These are phyloP conservation scores for Anoplolepis gracilipes DNA, from an alignment of 1,140 invertebrate species.

Conservation along the genomic window DNA sequence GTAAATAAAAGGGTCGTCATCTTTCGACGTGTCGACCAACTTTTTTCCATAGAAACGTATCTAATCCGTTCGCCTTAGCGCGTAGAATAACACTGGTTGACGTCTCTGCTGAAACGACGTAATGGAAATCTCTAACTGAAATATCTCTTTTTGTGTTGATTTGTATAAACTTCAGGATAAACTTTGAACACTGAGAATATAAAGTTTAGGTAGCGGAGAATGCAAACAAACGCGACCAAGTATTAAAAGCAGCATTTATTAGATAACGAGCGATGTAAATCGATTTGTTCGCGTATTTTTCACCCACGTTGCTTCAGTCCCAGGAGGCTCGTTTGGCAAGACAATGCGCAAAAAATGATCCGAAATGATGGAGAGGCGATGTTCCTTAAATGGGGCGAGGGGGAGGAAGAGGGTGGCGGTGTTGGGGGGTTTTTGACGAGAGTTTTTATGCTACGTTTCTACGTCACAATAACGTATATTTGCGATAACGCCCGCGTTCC, in stretches of 20 bases:
- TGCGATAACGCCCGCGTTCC: conserved; percentile 24
- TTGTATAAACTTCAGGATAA: too few species aligned
- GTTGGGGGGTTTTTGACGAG: conserved; percentile 46
- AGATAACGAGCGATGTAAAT: conserved; percentile 16
- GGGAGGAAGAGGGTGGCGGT: neutral
- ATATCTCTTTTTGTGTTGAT: too few species aligned
- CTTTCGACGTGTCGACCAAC: neutral
- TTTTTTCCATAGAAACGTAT: neutral
- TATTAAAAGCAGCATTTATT: neutral
- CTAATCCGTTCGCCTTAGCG: neutral
- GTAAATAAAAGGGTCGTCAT: neutral
- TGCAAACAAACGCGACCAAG: neutral
- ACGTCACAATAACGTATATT: conserved; percentile 45
- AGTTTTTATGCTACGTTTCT: conserved; percentile 27
- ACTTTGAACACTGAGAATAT: neutral
- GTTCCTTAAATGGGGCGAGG: neutral
- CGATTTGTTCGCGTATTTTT: conserved; percentile 9
- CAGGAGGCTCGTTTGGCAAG: conserved; percentile 23
- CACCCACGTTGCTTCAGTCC: neutral
- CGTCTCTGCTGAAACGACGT: too few species aligned
- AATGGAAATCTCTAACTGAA: too few species aligned
- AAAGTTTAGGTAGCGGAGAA: neutral
- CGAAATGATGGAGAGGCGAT: conserved; percentile 38
- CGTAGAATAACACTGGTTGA: too few species aligned
- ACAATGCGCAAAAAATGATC: conserved; percentile 35